Evolutionary conservation across 1,140 invertebrate genomes (phyloP).

Genomic region (Amyelois transitella): DNA sequence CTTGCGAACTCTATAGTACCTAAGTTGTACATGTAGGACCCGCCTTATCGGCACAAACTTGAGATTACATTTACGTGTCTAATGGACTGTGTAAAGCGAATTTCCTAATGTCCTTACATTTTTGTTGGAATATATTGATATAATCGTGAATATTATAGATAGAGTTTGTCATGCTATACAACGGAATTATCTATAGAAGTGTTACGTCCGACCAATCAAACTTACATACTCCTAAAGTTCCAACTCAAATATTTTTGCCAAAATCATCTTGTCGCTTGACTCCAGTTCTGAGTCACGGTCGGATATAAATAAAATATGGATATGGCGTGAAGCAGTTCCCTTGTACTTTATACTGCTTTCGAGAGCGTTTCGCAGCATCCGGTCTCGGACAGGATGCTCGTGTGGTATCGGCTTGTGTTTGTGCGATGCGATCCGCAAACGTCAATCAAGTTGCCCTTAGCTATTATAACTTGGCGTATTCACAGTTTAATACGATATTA

Average conservation of each 20-base stretch:
- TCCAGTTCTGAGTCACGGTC: not conserved
- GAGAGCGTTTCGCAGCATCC: slow-evolving; percentile 17
- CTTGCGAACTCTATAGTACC: slow-evolving; percentile 17
- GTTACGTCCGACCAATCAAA: not conserved
- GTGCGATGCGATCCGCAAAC: not conserved
- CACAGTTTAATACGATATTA: not conserved
- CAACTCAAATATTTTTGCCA: too few relatives aligned
- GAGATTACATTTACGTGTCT: slow-evolving; percentile 32
- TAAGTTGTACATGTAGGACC: slow-evolving; percentile 2
- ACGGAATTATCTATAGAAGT: too few relatives aligned
- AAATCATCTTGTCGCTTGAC: too few relatives aligned
- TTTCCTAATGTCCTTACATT: slow-evolving; percentile 24
- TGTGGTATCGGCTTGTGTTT: slow-evolving; percentile 5
- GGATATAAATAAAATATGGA: not conserved
- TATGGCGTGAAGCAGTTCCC: not conserved
- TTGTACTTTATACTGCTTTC: not conserved
- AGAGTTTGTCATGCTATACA: too few relatives aligned
- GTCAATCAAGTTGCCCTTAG: not conserved
- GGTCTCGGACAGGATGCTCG: slow-evolving; percentile 11
- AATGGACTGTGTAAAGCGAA: slow-evolving; percentile 35
- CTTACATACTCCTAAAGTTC: too few relatives aligned
- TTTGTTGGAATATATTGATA: too few relatives aligned
- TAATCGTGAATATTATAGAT: too few relatives aligned
- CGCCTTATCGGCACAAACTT: slow-evolving; percentile 14
- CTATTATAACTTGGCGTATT: not conserved